phyloP scores from a whole-genome alignment of 2,797 vertebrate genomes.

The Tangara arthus region DNA sequence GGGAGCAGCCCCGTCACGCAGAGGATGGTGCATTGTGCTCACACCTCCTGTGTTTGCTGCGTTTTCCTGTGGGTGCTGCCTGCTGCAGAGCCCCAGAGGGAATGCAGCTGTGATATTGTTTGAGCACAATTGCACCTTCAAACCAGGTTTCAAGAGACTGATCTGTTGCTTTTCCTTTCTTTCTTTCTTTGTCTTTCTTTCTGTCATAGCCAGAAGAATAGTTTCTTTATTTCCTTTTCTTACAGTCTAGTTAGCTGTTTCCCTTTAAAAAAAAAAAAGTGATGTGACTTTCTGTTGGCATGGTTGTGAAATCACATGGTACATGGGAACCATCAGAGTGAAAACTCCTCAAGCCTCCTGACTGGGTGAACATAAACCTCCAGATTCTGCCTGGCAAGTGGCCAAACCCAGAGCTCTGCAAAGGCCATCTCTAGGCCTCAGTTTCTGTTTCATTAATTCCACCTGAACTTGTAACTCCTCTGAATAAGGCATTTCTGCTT shows the following conservation, averaged over 20 bases:
- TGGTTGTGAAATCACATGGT: neutral
- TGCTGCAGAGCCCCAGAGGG: neutral
- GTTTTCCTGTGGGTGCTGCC: neutral
- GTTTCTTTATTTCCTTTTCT: neutral
- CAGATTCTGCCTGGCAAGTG: neutral
- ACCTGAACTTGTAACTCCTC: neutral
- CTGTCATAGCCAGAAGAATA: fast-evolving
- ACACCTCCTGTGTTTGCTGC: neutral
- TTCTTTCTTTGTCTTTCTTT: neutral
- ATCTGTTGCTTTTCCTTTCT: neutral
- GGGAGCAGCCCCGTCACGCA: neutral
- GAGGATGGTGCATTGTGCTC: neutral
- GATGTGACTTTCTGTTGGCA: neutral
- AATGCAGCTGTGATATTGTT: neutral
- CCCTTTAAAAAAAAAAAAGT: neutral
- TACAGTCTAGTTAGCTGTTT: neutral
- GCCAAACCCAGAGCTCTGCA: neutral
- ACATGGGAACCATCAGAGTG: slow-evolving; percentile 8
- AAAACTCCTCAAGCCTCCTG: neutral
- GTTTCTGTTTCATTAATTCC: slow-evolving; percentile 25
- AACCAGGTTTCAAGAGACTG: neutral
- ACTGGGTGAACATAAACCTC: neutral
- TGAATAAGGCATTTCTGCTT: neutral
- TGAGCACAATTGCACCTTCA: neutral
- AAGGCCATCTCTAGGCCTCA: neutral